Percentiles rank a stretch among this genome's conserved stretches.
Evolutionary conservation across 2,888 invertebrate species (phyloP).

Genomic region (Taphrorychus bicolor): DNA sequence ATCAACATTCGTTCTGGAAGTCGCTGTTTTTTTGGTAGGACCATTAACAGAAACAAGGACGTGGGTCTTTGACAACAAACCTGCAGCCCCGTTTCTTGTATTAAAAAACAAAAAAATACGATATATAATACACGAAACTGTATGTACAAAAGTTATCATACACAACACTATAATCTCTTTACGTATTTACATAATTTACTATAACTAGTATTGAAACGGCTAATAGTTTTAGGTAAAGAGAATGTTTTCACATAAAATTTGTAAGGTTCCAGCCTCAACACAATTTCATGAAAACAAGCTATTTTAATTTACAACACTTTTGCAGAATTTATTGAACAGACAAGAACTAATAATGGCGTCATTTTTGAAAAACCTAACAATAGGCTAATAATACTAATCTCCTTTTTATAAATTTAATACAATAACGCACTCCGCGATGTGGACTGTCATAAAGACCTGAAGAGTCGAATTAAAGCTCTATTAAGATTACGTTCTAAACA

Average conservation of each 20-base stretch:
- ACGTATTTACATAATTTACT: not conserved
- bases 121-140: not conserved
- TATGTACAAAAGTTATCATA: not conserved
- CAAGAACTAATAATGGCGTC: no score
- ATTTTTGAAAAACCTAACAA: not conserved
- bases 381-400: not conserved
- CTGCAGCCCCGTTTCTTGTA: not conserved
- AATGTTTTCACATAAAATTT: not conserved
- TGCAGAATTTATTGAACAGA: not conserved
- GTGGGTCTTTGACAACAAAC: not conserved
- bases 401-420: no score
- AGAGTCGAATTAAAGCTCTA: slow-evolving; percentile 7
- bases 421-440: no score
- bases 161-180: not conserved
- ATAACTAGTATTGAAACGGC: not conserved
- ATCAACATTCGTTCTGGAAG: no score
- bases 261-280: slow-evolving; percentile 11
- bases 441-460: not conserved
- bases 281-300: slow-evolving; percentile 12
- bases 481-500: slow-evolving; percentile 12
- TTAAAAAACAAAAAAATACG: no score
- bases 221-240: no score
- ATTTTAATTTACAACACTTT: slow-evolving; percentile 19
- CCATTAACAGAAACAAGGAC: not conserved
- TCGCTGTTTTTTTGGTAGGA: no score